Evolutionary conservation across 2,888 invertebrate genomes (phyloP).

Genomic region (Mesorhabditis belari): DNA sequence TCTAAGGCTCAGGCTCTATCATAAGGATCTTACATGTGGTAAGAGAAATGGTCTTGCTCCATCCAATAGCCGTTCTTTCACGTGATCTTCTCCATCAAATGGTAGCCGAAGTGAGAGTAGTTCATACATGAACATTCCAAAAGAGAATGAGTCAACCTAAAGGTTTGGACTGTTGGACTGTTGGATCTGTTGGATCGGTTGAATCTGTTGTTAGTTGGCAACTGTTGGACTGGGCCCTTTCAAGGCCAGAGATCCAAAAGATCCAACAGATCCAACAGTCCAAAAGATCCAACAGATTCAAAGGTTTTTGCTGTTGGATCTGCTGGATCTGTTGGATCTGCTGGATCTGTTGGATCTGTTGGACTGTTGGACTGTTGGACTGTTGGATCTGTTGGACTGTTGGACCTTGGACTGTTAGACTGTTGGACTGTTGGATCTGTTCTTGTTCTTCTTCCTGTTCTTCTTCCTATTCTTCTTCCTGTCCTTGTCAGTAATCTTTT

Average conservation of each 20-base stretch:
- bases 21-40: slow-evolving; percentile 63
- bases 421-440: too few species aligned
- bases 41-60: slow-evolving; percentile 84
- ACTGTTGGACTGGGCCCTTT: background rate
- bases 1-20: background rate
- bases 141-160: slow-evolving; percentile 93
- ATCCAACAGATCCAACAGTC: too few species aligned
- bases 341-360: too few species aligned
- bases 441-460: too few species aligned
- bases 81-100: slow-evolving; percentile 90
- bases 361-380: too few species aligned
- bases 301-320: too few species aligned
- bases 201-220: too few species aligned
- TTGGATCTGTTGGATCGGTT: too few species aligned
- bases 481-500: background rate
- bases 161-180: slow-evolving; percentile 18
- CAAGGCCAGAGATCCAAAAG: background rate
- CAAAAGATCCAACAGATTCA: background rate
- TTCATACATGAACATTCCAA: slow-evolving; percentile 96
- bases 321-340: too few species aligned
- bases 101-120: slow-evolving; percentile 84
- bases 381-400: too few species aligned
- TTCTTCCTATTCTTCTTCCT: background rate
- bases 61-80: slow-evolving; percentile 89
- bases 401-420: too few species aligned